Conservation (phyloP, 2,888 invertebrate species). For the Euzetes globulus region DNA sequence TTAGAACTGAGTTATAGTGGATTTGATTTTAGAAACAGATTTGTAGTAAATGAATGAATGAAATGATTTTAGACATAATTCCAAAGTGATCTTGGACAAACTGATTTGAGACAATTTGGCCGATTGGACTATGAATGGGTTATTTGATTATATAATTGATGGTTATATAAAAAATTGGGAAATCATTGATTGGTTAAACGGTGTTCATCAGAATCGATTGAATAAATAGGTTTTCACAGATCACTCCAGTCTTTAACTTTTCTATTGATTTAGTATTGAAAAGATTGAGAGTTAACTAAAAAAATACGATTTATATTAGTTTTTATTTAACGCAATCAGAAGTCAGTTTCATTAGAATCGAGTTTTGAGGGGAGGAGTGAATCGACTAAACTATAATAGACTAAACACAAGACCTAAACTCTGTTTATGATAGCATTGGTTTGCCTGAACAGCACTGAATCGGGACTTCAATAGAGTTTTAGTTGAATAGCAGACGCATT, state of each 20-base stretch:
- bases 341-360: not conserved
- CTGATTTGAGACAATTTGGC: no score
- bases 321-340: conserved; percentile 6
- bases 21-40: no score
- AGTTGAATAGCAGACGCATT: no score
- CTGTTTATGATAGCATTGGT: not conserved
- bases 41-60: no score
- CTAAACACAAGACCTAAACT: not conserved
- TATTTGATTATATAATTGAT: not conserved
- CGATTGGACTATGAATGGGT: no score
- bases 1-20: no score
- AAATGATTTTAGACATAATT: no score
- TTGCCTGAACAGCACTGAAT: not conserved
- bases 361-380: conserved; percentile 18
- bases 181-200: not conserved
- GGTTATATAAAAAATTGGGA: not conserved
- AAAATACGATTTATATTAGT: not conserved
- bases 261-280: not conserved
- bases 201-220: not conserved
- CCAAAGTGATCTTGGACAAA: no score
- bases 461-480: not conserved
- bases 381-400: not conserved
- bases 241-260: not conserved
- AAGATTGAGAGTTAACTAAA: not conserved
- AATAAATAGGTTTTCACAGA: not conserved